Evolutionary conservation across 1,140 invertebrate species (phyloP).

Genomic region (Eurytemora carolleeae): DNA sequence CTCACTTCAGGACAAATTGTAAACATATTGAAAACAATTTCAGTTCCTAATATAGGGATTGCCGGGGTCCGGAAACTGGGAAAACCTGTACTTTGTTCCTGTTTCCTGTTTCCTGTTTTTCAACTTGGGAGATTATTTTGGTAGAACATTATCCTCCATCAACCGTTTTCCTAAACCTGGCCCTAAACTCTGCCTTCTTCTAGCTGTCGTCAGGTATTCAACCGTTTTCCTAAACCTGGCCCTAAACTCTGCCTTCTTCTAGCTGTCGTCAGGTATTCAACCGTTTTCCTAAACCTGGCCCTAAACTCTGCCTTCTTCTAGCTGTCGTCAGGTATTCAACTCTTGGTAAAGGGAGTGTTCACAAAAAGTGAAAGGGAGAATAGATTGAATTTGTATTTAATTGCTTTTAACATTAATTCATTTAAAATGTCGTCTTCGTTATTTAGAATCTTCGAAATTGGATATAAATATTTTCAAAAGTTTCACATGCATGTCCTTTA

Average conservation of each 20-base stretch:
- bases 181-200: background rate
- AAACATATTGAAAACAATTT: no score
- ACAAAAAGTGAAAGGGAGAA: no score
- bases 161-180: slow-evolving; percentile 8
- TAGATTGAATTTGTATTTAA: no score
- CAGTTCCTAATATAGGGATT: no score
- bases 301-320: background rate
- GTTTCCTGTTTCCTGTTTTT: slow-evolving; percentile 73
- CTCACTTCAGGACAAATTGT: no score
- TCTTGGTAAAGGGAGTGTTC: no score
- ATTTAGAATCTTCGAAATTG: no score
- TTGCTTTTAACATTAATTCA: no score
- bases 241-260: background rate
- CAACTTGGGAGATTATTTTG: slow-evolving; percentile 63
- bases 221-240: slow-evolving; percentile 6
- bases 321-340: background rate
- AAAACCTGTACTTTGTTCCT: slow-evolving; percentile 48
- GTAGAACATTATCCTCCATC: slow-evolving; percentile 35
- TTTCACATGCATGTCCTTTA: no score
- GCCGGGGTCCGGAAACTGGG: no score
- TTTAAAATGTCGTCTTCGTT: no score
- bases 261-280: background rate
- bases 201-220: background rate
- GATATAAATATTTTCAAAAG: no score
- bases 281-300: slow-evolving; percentile 5